Evolutionary conservation across 1,140 invertebrate species (phyloP), one percentile per base, ranked within the genome.

Genomic region (Camponotus pennsylvanicus): DNA sequence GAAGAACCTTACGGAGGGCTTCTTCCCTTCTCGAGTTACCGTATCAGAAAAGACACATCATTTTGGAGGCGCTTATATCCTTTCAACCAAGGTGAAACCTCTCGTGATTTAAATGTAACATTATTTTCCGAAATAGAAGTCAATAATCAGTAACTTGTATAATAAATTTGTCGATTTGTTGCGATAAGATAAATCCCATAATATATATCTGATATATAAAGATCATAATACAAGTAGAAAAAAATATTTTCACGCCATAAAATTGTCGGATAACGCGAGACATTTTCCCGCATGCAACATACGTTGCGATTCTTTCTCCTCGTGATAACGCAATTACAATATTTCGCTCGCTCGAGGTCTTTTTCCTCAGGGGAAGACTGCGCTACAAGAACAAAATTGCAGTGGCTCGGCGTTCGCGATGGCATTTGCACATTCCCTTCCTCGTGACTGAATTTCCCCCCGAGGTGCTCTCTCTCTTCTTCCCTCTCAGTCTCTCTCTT

Each of bases 21-120:
- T 73, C 79, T 73, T 91, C 89, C 73, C 84, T 86, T 87, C 87
- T 93, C 83, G 59, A 45, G 76, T 93, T 93, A 92, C 92, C 45
- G 49, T 67, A 78, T 89, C 66, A 59, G 70, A 18, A 63, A 42
- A 76, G 57, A 75, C 7, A 40, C 34, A 3, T 32, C 9, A 15
- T 57, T 49, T 9, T n/a, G 40, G 9, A 27, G 1, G 5, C 32
- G 37, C 55, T 82, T 37, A 66, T 69, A 76, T 70, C 52, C 63
- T 59, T n/a, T 7, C 13, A 52, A 52, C 4, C 13, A 37, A 37
- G 32, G 3, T 45, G 63, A 6, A 13, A 73, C 27, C 37, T 67
- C 27, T 13, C 55, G n/a, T 66, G 57, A 79, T 32, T 57, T 55
- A 18, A 52, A 52, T 18, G 5, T n/a, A 42, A 21, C 5, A 34